Base-by-base conservation (phyloP, 1,140 invertebrate genomes). In the Lepidotrigona ventralis region DNA sequence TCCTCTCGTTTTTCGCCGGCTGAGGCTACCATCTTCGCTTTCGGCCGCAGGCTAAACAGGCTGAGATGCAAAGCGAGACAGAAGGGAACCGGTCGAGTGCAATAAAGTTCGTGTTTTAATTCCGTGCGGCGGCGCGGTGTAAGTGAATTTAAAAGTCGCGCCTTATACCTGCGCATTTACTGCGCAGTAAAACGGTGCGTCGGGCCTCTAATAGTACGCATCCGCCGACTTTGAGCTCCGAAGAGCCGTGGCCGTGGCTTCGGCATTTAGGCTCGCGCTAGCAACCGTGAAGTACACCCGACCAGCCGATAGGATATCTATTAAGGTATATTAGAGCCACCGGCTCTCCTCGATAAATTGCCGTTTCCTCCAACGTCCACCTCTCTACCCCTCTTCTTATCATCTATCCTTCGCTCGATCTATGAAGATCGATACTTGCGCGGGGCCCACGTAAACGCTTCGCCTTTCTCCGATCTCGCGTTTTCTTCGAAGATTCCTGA, bases 71-170 rank as follows among this genome's bases (percentile, higher is more conserved):
- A 60, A 79, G 81, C 69, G 66, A 81, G 74, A 81, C 84, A 54
- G 86, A 86, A 33, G 80, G 76, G 79, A 86, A 88, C 86, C 86
- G 84, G 87, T 89, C 84, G 63, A 46, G 70, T 19, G 89, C 84
- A 86, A 87, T 89, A 90, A 90, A 89, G 82, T 85, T 85, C 79
- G 87, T 72, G 83, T 90, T 90, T 90, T 88, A 89, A 90, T 89
- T 89, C 81, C n/a, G 68, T 73, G 60, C 69, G 51, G 68, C 70
- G 60, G 81, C 73, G 71, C 84, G 79, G 79, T 54, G 46, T 87
- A 90, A 90, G 87, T 90, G 86, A 90, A 90, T 90, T 90, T 90
- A 90, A 90, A 90, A 89, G 86, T 86, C 84, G 81, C 86, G 80
- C 81, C 81, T 88, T 86, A 88, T 88, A 89, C 84, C 86, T 86